phyloP scores from a whole-genome alignment of 2,113 vertebrate species.

The Speoplatyrhinus poulsoni region DNA sequence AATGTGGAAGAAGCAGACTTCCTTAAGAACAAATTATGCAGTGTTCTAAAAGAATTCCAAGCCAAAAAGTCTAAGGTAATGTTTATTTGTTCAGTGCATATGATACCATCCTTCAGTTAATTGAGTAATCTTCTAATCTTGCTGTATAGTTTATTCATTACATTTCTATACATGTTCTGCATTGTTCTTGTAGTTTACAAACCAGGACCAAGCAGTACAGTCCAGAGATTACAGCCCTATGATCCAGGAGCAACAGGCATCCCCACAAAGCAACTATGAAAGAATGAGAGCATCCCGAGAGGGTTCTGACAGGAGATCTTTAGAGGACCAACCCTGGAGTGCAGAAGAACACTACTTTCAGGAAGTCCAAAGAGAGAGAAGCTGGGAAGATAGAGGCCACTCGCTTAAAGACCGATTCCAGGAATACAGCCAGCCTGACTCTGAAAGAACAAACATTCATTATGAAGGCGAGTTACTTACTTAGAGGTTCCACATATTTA shows the following conservation, averaged over 20 bases:
- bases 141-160: background rate
- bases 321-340: slow-evolving; percentile 27
- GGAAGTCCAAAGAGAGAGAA: slow-evolving; percentile 28
- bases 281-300: slow-evolving; percentile 21
- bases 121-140: background rate
- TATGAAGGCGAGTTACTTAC: slow-evolving; percentile 47
- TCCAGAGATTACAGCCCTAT: slow-evolving; percentile 44
- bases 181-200: slow-evolving; percentile 42
- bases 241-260: slow-evolving; percentile 3
- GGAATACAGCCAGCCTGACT: slow-evolving; percentile 29
- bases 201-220: slow-evolving; percentile 16
- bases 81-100: slow-evolving; percentile 46
- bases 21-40: slow-evolving; percentile 72
- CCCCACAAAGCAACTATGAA: slow-evolving; percentile 24
- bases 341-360: slow-evolving; percentile 22
- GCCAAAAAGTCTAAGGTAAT: slow-evolving; percentile 55
- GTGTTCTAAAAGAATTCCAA: slow-evolving; percentile 74
- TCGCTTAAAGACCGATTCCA: slow-evolving; percentile 8
- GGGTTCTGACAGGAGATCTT: slow-evolving; percentile 25
- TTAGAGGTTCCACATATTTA: too few species aligned
- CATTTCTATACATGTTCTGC: background rate
- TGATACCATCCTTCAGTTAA: background rate
- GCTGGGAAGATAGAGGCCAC: slow-evolving; percentile 26
- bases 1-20: slow-evolving; percentile 74
- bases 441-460: slow-evolving; percentile 14